Conservation (phyloP, 2,888 invertebrate species). For the Tachina fera region DNA sequence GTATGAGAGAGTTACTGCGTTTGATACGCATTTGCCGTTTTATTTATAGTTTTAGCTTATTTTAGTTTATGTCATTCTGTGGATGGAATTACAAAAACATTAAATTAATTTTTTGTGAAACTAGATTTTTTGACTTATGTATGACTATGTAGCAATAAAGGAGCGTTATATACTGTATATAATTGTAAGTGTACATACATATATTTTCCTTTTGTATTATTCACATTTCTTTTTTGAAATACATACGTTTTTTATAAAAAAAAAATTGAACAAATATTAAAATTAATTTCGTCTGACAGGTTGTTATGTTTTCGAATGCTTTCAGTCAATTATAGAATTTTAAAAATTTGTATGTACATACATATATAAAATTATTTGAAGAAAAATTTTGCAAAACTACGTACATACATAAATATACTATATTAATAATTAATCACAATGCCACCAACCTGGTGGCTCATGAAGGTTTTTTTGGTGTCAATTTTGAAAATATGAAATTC, state of each 20-base stretch:
- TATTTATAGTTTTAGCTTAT: no score
- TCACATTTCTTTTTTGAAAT: background rate
- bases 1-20: no score
- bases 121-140: no score
- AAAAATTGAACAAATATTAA: conserved; percentile 44
- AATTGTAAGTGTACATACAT: no score
- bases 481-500: conserved; percentile 11
- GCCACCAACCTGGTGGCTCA: background rate
- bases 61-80: no score
- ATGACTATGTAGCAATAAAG: no score
- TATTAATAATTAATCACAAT: conserved; percentile 30
- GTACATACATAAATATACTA: background rate
- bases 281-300: conserved; percentile 64
- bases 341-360: no score
- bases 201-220: background rate
- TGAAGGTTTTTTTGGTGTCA: background rate
- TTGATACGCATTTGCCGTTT: no score
- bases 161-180: no score
- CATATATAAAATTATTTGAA: conserved; percentile 24
- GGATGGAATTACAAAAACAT: no score
- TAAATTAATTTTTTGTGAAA: no score
- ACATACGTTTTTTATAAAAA: background rate
- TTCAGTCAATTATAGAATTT: conserved; percentile 66
- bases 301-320: conserved; percentile 65
- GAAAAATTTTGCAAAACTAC: background rate